Percentiles rank a stretch among this genome's conserved stretches.
Conservation (phyloP, 2,797 vertebrate species). For the Gallinago nigripennis region DNA sequence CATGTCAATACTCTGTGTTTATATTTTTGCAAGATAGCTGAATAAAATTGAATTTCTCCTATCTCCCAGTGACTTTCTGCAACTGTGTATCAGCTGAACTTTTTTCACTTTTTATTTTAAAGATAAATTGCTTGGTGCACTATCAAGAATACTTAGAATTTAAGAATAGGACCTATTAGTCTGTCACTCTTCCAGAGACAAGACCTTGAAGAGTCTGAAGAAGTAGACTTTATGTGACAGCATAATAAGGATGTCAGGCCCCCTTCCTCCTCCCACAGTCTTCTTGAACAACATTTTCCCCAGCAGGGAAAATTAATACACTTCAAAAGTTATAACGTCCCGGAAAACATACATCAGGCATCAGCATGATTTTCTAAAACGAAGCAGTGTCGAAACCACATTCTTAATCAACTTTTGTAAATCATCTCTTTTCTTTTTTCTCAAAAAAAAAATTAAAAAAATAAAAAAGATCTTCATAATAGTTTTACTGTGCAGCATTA, state of each 20-base stretch:
- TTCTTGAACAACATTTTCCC: slow-evolving; percentile 61
- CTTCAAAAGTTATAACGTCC: slow-evolving; percentile 60
- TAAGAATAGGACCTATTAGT: slow-evolving; percentile 74
- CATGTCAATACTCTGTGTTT: neutral
- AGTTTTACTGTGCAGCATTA: slow-evolving; percentile 8
- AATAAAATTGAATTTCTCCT: no score
- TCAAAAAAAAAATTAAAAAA: neutral
- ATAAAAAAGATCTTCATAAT: neutral
- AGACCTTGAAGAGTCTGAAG: slow-evolving; percentile 68
- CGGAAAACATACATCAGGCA: slow-evolving; percentile 53
- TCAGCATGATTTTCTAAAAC: slow-evolving; percentile 51
- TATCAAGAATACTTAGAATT: slow-evolving; percentile 73
- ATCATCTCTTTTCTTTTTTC: neutral
- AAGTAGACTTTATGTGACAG: slow-evolving; percentile 69
- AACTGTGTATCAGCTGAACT: slow-evolving; percentile 40
- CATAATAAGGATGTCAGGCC: slow-evolving; percentile 76
- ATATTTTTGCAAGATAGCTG: slow-evolving; percentile 48
- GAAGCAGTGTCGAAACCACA: slow-evolving; percentile 47
- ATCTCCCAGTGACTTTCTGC: slow-evolving; percentile 33
- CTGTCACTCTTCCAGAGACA: slow-evolving; percentile 76
- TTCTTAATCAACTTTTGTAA: slow-evolving; percentile 58
- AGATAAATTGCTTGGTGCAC: slow-evolving; percentile 65
- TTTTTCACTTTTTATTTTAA: slow-evolving; percentile 63
- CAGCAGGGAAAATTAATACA: slow-evolving; percentile 69
- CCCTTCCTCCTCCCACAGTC: slow-evolving; percentile 5